Conservation (phyloP, 2,888 invertebrate species). For the Lucinisca nassula region DNA sequence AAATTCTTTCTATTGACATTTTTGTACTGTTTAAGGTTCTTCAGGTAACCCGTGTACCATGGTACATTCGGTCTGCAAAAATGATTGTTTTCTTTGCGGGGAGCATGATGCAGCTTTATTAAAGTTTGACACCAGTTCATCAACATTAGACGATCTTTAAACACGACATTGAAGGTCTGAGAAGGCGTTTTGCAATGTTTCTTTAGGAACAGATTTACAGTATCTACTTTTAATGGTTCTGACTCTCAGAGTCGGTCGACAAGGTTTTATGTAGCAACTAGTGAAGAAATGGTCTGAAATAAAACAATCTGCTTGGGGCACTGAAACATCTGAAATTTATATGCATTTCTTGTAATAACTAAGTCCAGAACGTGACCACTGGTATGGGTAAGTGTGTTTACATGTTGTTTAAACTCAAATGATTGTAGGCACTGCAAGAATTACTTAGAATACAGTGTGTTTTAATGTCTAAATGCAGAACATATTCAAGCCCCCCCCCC, state of each 20-base stretch:
- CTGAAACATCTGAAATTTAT: conserved; percentile 24
- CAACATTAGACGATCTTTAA: conserved; percentile 26
- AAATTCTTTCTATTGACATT: conserved; percentile 35
- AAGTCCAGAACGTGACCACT: conserved; percentile 40
- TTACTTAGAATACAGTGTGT: conserved; percentile 35
- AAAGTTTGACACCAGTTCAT: conserved; percentile 20
- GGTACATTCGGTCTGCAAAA: conserved; percentile 39
- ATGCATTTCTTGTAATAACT: conserved; percentile 28
- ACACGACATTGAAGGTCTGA: conserved; percentile 4
- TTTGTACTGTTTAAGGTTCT: conserved; percentile 38
- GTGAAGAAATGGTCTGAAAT: conserved; percentile 46
- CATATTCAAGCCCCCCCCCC: too few relatives aligned
- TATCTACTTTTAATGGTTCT: conserved; percentile 33
- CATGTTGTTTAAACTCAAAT: conserved; percentile 32
- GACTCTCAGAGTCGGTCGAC: conserved; percentile 12
- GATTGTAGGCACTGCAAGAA: conserved; percentile 26
- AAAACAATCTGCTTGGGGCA: conserved; percentile 19
- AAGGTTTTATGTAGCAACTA: conserved; percentile 23
- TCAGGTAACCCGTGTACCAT: conserved; percentile 48
- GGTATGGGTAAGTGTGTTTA: conserved; percentile 22
- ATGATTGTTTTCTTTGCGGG: conserved; percentile 40
- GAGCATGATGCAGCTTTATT: conserved; percentile 26
- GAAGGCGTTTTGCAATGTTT: conserved; percentile 26
- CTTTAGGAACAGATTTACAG: conserved; percentile 30
- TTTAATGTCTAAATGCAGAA: conserved; percentile 30